Percentiles rank a stretch among this genome's conserved stretches.
These are phyloP conservation scores for Sussaba pulchella DNA, from an alignment of 2,888 invertebrate genomes.

Conservation along the genomic window DNA sequence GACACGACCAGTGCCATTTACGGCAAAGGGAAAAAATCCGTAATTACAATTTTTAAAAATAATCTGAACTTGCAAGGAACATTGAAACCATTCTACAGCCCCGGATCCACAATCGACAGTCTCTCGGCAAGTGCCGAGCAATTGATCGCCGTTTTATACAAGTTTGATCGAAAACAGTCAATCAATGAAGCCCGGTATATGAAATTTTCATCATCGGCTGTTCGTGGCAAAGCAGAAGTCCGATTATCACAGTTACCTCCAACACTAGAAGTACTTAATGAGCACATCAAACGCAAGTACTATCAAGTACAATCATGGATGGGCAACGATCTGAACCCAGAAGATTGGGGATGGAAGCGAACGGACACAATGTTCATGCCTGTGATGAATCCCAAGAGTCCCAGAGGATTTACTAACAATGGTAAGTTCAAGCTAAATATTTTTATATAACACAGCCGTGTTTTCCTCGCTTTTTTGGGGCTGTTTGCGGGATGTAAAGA, in stretches of 20 bases:
- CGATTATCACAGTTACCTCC: conserved; percentile 52
- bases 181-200: conserved; percentile 29
- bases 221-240: conserved; percentile 17
- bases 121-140: conserved; percentile 32
- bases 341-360: conserved; percentile 66
- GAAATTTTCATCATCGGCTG: conserved; percentile 7
- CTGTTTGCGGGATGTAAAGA: too few species aligned
- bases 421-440: conserved; percentile 51
- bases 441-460: not conserved
- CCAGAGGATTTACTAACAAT: conserved; percentile 41
- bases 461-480: too few species aligned
- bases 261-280: conserved; percentile 38
- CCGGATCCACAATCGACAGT: conserved; percentile 34
- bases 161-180: conserved; percentile 6
- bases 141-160: conserved; percentile 42
- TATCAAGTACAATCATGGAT: conserved; percentile 70
- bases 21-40: conserved; percentile 47
- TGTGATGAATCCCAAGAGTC: conserved; percentile 50
- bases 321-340: conserved; percentile 63
- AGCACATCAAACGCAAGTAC: conserved; percentile 58
- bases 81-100: conserved; percentile 38
- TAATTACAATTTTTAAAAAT: conserved; percentile 46
- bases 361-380: conserved; percentile 56
- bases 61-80: conserved; percentile 18
- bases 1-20: conserved; percentile 59